phyloP scores from a whole-genome alignment of 2,113 vertebrate genomes.

The Strix uralensis region DNA sequence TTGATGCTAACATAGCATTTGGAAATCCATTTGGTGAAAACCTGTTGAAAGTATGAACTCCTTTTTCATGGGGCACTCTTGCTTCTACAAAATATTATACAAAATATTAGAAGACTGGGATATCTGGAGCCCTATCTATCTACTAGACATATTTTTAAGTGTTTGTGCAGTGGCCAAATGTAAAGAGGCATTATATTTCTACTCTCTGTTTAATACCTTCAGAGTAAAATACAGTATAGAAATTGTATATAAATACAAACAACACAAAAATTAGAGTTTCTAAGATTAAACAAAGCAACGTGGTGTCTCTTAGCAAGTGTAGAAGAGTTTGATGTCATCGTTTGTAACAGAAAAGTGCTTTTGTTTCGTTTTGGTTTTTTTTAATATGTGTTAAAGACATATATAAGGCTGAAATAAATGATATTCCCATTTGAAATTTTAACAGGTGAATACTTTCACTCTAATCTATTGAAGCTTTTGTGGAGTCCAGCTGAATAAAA shows the following conservation, averaged over 20 bases:
- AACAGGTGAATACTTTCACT: background rate
- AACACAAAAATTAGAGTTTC: background rate
- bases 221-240: background rate
- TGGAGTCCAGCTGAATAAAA: background rate
- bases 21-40: background rate
- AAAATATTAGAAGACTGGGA: background rate
- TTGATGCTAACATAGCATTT: background rate
- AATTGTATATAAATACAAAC: background rate
- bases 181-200: background rate
- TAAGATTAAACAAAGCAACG: background rate
- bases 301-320: background rate
- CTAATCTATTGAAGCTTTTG: background rate
- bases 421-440: background rate
- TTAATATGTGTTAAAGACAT: background rate
- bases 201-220: background rate
- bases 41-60: background rate
- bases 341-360: background rate
- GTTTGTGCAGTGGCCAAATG: background rate
- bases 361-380: background rate
- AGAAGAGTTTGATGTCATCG: background rate
- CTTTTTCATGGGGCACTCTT: background rate
- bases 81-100: background rate
- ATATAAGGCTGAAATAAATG: background rate
- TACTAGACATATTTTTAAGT: background rate
- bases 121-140: background rate